Conservation (phyloP, 2,888 invertebrate species). For the Cordylochernes scorpioides region DNA sequence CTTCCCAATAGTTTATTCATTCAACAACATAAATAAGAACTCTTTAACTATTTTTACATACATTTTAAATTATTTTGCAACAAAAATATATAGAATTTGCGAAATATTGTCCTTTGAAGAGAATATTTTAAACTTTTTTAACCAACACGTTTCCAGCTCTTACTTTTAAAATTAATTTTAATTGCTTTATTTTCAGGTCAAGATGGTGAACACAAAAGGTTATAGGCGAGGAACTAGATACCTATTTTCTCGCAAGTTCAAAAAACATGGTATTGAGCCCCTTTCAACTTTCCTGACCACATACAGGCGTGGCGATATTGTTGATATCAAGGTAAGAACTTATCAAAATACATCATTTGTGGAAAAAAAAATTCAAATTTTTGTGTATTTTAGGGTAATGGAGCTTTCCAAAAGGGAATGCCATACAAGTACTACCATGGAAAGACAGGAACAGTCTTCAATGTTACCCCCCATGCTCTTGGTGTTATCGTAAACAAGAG, state of each 20-base stretch:
- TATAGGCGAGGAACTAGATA: constrained; percentile 95
- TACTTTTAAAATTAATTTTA: too few species aligned
- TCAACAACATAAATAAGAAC: too few species aligned
- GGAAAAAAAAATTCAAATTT: constrained; percentile 1
- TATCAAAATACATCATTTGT: background rate
- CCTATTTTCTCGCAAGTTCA: constrained; percentile 84
- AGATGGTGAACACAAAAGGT: constrained; percentile 98
- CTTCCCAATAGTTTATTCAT: too few species aligned
- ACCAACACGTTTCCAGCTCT: too few species aligned
- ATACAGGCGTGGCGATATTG: constrained; percentile 94
- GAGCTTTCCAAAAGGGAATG: constrained; percentile 98
- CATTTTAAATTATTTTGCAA: too few species aligned
- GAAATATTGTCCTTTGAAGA: too few species aligned
- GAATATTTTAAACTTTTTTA: too few species aligned
- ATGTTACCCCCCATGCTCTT: constrained; percentile 85
- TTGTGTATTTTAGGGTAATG: constrained; percentile 55
- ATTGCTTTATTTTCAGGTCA: too few species aligned
- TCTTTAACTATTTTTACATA: too few species aligned
- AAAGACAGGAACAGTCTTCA: constrained; percentile 90
- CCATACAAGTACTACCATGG: constrained; percentile 98
- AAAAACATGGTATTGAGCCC: constrained; percentile 79
- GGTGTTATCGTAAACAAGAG: constrained; percentile 97
- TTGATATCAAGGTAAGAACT: constrained; percentile 59
- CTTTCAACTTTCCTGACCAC: constrained; percentile 90
- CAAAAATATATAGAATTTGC: too few species aligned